Conservation (phyloP, 1,140 invertebrate genomes). For the Cephus cinctus region DNA sequence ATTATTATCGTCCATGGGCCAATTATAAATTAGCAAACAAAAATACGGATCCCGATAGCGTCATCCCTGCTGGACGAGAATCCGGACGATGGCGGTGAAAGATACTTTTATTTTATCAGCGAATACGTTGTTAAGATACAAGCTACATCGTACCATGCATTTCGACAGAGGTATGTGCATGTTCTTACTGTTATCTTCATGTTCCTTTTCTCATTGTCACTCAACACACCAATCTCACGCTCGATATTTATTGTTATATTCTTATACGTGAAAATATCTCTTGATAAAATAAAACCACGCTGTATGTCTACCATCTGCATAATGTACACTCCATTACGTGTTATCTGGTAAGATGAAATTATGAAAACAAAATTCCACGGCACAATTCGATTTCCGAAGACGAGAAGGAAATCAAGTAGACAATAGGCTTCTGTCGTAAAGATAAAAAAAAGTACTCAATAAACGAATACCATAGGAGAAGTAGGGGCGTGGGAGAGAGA, state of each 20-base stretch:
- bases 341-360: too few species aligned
- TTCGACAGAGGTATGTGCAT: slow-evolving; percentile 21
- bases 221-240: slow-evolving; percentile 1
- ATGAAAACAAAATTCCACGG: too few species aligned
- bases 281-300: background rate
- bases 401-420: too few species aligned
- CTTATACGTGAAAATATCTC: background rate
- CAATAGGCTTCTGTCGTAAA: too few species aligned
- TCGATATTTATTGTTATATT: too few species aligned
- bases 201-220: slow-evolving; percentile 10
- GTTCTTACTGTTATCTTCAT: slow-evolving; percentile 12
- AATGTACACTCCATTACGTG: too few species aligned
- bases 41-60: background rate
- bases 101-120: slow-evolving; percentile 26
- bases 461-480: too few species aligned
- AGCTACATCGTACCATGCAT: slow-evolving; percentile 27
- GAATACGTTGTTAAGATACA: slow-evolving; percentile 33
- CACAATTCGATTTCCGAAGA: too few species aligned
- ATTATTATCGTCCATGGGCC: slow-evolving; percentile 12
- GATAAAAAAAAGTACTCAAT: too few species aligned
- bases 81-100: background rate
- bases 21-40: slow-evolving; percentile 18
- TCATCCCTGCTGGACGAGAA: background rate
- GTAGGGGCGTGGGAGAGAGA: slow-evolving; percentile 12
- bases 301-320: too few species aligned